These are phyloP conservation scores for Clamator glandarius DNA, from an alignment of 2,797 vertebrate genomes.

Conservation along the genomic window DNA sequence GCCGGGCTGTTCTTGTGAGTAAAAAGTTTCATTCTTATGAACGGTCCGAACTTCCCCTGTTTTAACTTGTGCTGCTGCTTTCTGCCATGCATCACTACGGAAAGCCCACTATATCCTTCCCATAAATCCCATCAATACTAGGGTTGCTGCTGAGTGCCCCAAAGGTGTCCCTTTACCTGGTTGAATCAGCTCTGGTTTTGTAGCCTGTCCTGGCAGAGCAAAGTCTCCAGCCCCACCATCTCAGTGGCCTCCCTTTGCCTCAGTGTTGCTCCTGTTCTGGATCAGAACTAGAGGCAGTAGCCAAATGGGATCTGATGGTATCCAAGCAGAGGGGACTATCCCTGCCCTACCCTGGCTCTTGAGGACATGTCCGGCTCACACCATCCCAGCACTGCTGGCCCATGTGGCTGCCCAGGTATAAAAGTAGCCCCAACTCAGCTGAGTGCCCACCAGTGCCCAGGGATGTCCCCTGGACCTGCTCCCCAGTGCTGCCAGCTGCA, in stretches of 20 bases:
- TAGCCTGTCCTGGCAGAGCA: background rate
- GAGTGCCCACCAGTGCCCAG: background rate
- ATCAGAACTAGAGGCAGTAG: background rate
- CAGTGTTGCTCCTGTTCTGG: background rate
- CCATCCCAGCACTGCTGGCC: background rate
- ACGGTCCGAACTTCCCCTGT: background rate
- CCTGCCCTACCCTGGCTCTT: background rate
- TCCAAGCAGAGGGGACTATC: background rate
- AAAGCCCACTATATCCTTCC: too few species aligned
- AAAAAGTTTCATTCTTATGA: background rate
- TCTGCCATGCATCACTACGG: fast-evolving
- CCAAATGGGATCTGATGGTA: background rate
- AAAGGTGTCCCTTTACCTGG: background rate
- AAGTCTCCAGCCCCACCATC: background rate
- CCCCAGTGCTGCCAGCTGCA: fast-evolving
- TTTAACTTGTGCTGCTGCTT: background rate
- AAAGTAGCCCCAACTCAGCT: fast-evolving
- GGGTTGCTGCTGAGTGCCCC: background rate
- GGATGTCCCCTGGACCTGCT: too few species aligned
- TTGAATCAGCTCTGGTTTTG: background rate
- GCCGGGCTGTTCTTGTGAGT: background rate
- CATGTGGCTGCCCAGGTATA: background rate
- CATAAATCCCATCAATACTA: fast-evolving
- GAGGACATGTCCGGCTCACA: background rate
- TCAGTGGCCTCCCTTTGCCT: background rate